Conservation (phyloP, 92 coral and sea anemone genomes). For the Bergia puertoricense region DNA sequence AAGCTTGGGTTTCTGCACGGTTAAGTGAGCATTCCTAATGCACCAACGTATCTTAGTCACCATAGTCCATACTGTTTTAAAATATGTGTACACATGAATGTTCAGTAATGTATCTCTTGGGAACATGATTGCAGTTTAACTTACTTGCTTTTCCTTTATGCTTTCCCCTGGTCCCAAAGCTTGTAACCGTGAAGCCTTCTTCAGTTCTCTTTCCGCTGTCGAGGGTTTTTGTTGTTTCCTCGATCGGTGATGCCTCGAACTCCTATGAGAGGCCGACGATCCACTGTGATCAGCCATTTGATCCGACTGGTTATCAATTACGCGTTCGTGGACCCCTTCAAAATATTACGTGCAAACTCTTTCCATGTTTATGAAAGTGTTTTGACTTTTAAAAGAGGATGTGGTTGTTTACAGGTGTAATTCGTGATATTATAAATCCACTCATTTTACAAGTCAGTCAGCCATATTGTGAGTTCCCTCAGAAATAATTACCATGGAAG, state of each 20-base stretch:
- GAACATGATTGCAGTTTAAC: constrained; percentile 13
- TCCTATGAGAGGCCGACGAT: constrained; percentile 45
- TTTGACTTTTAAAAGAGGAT: not conserved
- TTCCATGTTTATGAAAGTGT: not conserved
- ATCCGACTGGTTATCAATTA: not conserved
- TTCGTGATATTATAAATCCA: constrained; percentile 9
- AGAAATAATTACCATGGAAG: constrained; percentile 90
- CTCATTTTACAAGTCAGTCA: constrained; percentile 49
- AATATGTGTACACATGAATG: not conserved
- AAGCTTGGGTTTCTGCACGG: not conserved
- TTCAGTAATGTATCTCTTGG: not conserved
- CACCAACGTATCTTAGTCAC: constrained; percentile 14
- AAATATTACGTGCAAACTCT: not conserved
- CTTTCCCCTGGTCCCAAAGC: constrained; percentile 96
- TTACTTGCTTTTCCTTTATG: constrained; percentile 95
- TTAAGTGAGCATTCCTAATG: constrained; percentile 22
- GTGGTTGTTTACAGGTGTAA: not conserved
- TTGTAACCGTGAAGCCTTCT: constrained; percentile 92
- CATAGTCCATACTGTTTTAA: not conserved
- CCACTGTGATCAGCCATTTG: constrained; percentile 55
- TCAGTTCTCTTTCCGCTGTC: constrained; percentile 94
- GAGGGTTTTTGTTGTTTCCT: constrained; percentile 93
- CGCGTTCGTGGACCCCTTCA: not conserved
- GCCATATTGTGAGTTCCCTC: constrained; percentile 41
- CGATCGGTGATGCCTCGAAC: constrained; percentile 76